These are phyloP conservation scores for Hydrotaea cyrtoneurina DNA, from an alignment of 2,888 invertebrate genomes.

Conservation along the genomic window DNA sequence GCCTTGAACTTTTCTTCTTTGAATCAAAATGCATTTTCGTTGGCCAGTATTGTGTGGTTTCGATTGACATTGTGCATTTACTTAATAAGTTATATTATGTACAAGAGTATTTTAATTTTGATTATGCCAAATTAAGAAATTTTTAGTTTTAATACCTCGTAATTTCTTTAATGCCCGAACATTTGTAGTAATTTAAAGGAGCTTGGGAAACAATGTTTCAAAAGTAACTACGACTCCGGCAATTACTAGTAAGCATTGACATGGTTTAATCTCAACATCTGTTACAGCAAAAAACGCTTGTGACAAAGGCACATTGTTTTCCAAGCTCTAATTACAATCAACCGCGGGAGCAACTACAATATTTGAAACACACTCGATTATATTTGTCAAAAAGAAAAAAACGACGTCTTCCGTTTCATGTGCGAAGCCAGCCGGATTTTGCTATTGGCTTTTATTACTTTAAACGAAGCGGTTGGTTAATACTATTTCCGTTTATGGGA, in stretches of 20 bases:
- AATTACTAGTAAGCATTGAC: neutral
- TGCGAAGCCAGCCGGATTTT: neutral
- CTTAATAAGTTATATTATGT: too few relatives aligned
- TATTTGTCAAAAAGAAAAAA: neutral
- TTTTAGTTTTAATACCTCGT: neutral
- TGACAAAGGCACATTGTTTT: neutral
- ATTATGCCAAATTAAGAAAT: neutral
- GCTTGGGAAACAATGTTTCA: neutral
- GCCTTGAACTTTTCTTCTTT: too few relatives aligned
- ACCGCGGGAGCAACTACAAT: neutral
- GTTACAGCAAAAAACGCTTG: neutral
- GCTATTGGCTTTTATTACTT: neutral
- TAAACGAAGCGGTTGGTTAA: conserved; percentile 5
- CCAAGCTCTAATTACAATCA: neutral
- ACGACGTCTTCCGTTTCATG: conserved; percentile 7
- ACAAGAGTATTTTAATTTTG: too few relatives aligned
- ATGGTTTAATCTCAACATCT: neutral
- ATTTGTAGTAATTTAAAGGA: neutral
- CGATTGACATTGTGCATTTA: too few relatives aligned
- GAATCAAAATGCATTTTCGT: too few relatives aligned
- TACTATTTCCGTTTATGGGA: neutral
- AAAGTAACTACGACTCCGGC: neutral
- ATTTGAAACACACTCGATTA: neutral
- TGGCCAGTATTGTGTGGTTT: too few relatives aligned
- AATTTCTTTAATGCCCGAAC: neutral